Evolutionary conservation across 2,797 vertebrate genomes (phyloP).

Genomic region (Melanotaenia trifasciata): DNA sequence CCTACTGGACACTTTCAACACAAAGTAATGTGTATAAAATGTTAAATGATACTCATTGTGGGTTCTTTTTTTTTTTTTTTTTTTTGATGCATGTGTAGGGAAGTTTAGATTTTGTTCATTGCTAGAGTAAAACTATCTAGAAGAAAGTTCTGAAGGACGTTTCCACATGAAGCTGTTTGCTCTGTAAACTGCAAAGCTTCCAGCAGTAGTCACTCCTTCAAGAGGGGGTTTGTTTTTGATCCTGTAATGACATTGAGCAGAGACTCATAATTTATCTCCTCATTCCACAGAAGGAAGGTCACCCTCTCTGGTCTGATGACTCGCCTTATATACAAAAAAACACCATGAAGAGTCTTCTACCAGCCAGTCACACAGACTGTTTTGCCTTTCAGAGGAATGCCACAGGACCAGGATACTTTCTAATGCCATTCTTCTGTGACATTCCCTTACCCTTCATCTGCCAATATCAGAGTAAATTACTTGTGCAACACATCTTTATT

Average conservation of each 20-base stretch:
- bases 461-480: constrained; percentile 88
- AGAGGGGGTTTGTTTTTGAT: constrained; percentile 49
- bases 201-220: constrained; percentile 30
- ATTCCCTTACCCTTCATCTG: constrained; percentile 90
- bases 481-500: background rate
- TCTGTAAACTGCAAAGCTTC: constrained; percentile 21
- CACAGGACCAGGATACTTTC: constrained; percentile 84
- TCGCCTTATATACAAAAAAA: constrained; percentile 81
- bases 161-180: constrained; percentile 13
- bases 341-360: constrained; percentile 72
- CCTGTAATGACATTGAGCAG: constrained; percentile 15
- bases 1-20: no score
- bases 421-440: constrained; percentile 88
- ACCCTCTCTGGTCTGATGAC: constrained; percentile 85
- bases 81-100: background rate
- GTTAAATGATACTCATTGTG: background rate
- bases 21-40: background rate
- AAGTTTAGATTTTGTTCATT: constrained; percentile 1
- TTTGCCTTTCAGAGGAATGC: constrained; percentile 89
- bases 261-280: constrained; percentile 13
- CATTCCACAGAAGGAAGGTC: constrained; percentile 84
- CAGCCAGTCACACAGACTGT: constrained; percentile 87
- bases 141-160: background rate
- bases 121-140: background rate
- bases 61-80: background rate